Evolutionary conservation across 37 sponge, comb jelly and placozoan genomes (phyloP), one percentile per base, ranked within the genome.

Genomic region (Petrosia ficiformis): DNA sequence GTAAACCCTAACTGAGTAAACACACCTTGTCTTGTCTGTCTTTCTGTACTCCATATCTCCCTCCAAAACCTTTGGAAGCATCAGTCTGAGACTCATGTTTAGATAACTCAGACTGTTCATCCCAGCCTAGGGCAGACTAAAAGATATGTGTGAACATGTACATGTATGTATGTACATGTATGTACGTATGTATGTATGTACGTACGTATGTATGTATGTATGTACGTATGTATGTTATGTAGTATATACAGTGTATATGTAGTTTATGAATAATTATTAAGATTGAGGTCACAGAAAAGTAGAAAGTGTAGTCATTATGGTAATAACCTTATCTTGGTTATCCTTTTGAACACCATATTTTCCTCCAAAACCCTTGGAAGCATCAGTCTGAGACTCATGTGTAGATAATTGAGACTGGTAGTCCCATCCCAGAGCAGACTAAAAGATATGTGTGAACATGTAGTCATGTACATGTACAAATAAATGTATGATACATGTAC

Each of bases 311-410:
- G n/a, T n/a, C n/a, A n/a, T n/a, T 48, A 14, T 48, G 54, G 14
- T 48, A 48, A 8, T 19, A 19, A 48, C 54, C 14, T 48, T 80
- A 57, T 96, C 97, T 73, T 82, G 65, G 29, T 93, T 65, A 61
- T 90, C 92, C 58, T 73, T 84, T 83, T 94, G 88, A 21, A 96
- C 94, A 1, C 97, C 97, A 86, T 69, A 96, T 35, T 85, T 93
- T 37, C 97, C 97, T 38, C 97, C 97, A 80, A 96, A 96, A 0
- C 97, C 97, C 42, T 96, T 90, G 44, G 88, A 73, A 38, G 82
- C 80, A 57, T 96, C 97, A 8, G 84, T 89, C 54, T 93, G 95
- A n/a, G 95, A 94, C 42, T 39, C 77, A 29, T 96, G 97, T 72
- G 87, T 87, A 41, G 82, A 44, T 3, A 88, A 76, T 44, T 86